These are phyloP conservation scores for Spodoptera littoralis DNA, from an alignment of 2,888 invertebrate species.

Conservation along the genomic window DNA sequence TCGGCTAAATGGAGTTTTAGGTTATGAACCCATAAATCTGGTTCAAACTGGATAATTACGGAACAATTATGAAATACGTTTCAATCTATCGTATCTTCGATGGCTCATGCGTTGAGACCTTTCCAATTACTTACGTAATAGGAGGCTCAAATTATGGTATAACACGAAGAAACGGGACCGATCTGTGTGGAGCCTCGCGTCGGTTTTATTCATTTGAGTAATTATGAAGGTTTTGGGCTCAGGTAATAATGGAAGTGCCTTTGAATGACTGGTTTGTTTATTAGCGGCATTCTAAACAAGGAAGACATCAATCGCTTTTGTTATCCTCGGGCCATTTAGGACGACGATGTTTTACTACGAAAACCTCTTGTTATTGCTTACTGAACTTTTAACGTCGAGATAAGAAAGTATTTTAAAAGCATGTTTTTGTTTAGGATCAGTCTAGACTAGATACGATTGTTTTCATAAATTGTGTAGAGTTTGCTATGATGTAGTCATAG, in stretches of 20 bases:
- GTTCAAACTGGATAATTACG: slow-evolving; percentile 70
- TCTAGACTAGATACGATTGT: slow-evolving; percentile 2
- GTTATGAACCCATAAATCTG: slow-evolving; percentile 71
- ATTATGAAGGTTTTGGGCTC: slow-evolving; percentile 70
- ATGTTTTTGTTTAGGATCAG: not conserved
- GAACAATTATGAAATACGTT: slow-evolving; percentile 74
- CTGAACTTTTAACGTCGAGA: slow-evolving; percentile 8
- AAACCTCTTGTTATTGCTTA: slow-evolving; percentile 8
- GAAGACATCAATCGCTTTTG: slow-evolving; percentile 51
- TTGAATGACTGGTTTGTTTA: slow-evolving; percentile 49
- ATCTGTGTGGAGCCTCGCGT: slow-evolving; percentile 58
- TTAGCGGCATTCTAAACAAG: slow-evolving; percentile 50
- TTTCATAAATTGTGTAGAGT: slow-evolving; percentile 2
- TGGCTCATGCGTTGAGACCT: slow-evolving; percentile 58
- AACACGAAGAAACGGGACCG: slow-evolving; percentile 63
- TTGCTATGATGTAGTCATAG: not conserved
- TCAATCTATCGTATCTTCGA: slow-evolving; percentile 67
- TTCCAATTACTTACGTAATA: slow-evolving; percentile 72
- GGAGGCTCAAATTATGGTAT: slow-evolving; percentile 63
- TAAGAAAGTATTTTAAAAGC: slow-evolving; percentile 4
- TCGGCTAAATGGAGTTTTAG: slow-evolving; percentile 67
- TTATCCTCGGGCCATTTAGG: slow-evolving; percentile 27
- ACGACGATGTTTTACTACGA: slow-evolving; percentile 32
- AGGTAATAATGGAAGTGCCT: slow-evolving; percentile 65
- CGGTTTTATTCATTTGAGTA: slow-evolving; percentile 69